Base-by-base conservation (phyloP, 2,888 invertebrate genomes). In the Stenichneumon culpator region DNA sequence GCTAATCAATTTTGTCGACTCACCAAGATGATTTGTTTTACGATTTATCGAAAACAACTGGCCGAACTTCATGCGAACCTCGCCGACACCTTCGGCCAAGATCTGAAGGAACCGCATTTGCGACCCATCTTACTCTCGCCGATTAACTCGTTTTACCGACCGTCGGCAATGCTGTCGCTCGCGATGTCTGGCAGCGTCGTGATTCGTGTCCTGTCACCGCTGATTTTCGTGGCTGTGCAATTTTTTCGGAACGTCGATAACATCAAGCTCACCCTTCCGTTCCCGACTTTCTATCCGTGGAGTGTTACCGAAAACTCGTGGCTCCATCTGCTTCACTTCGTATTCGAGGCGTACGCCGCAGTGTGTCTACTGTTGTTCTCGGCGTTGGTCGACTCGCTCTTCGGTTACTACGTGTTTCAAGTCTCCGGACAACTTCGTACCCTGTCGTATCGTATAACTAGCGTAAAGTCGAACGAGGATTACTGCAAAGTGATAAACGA, bases 361-460 rank as follows among this genome's bases (percentile, higher is more conserved):
- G 69, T 86, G 28, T 80, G 74, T 4, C 19, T 89, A 0, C 47
- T 85, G n/a, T 80, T 47, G 4, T 50, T 89, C 5, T 86, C 89
- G 4, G 75, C 79, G 7, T 86, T 88, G 0, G 86, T 87, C 5
- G 92, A 92, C 22, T 80, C 87, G 0, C 77, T 90, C 0, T 91
- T 90, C 50, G 89, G 89, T 2, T 85, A 89, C 9, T 89, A 90
- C 36, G 69, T 89, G n/a, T 90, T 90, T 73, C 89, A 90, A 65
- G 89, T 92, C 52, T 82, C 87, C 2, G 89, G 89, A 3, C 85
- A 90, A 32, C 68, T 92, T 7, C 87, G 88, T 1, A 82, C 84
- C 5, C 81, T 90, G 19, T 79, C 88, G 0, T 60, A 75, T 44
- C 83, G 87, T 2, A 86, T 89, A 47, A 57, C 44, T 1, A 87